phyloP scores from a whole-genome alignment of 2,888 invertebrate species.

The Eristalinus sepulchralis region DNA sequence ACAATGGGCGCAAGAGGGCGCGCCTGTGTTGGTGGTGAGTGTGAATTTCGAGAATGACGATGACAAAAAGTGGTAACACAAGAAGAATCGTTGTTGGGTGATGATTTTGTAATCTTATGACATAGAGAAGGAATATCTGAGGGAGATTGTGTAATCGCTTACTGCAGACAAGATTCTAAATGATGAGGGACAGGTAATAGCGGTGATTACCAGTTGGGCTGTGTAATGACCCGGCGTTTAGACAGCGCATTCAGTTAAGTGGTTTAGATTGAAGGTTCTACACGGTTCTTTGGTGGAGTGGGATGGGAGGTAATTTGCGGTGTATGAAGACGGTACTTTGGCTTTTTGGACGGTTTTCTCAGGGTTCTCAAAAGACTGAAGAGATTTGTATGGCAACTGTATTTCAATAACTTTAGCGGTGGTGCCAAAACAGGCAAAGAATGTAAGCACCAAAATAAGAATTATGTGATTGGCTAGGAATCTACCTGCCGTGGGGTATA shows the following conservation, averaged over 20 bases:
- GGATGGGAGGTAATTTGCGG: not conserved
- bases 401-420: not conserved
- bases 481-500: too few relatives aligned
- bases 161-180: not conserved
- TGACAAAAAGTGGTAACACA: conserved; percentile 20
- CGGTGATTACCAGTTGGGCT: not conserved
- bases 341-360: not conserved
- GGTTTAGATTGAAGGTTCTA: not conserved
- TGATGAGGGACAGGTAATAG: not conserved
- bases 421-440: too few relatives aligned
- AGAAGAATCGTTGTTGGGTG: conserved; percentile 35
- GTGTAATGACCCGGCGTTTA: not conserved
- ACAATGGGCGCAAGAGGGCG: too few relatives aligned
- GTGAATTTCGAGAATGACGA: conserved; percentile 45
- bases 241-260: not conserved
- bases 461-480: too few relatives aligned
- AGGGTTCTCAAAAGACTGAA: not conserved
- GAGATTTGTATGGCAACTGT: not conserved
- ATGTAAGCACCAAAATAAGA: too few relatives aligned
- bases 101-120: conserved; percentile 48
- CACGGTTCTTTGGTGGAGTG: not conserved
- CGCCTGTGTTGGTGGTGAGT: conserved; percentile 44
- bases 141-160: conserved; percentile 39
- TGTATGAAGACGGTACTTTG: not conserved
- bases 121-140: not conserved